Evolutionary conservation across 2,888 invertebrate species (phyloP).

Genomic region (Latrodectus hesperus): DNA sequence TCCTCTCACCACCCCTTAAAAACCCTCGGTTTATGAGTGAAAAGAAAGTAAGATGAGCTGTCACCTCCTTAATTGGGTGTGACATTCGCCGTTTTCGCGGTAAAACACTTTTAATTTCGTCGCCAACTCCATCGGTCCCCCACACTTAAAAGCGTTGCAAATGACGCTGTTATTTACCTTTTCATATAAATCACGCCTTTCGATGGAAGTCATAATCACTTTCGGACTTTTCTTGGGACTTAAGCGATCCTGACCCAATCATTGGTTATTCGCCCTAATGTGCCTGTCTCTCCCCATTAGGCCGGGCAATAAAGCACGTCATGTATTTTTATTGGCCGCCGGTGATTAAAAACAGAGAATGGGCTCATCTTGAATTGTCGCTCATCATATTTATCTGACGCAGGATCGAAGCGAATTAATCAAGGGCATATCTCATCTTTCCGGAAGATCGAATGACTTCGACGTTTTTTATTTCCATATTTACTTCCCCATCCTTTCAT

Average conservation of each 20-base stretch:
- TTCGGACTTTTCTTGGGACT: slow-evolving; percentile 9
- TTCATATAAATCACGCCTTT: slow-evolving; percentile 61
- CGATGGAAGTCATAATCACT: slow-evolving; percentile 48
- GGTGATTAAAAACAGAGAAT: slow-evolving; percentile 34
- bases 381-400: not conserved
- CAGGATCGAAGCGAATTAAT: slow-evolving; percentile 1
- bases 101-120: slow-evolving; percentile 66
- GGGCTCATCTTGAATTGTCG: not conserved
- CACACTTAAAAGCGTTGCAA: slow-evolving; percentile 40
- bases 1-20: not conserved
- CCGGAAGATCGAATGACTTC: too few species aligned
- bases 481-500: too few species aligned
- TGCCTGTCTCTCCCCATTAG: slow-evolving; percentile 34
- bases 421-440: not conserved
- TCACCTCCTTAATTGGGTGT: slow-evolving; percentile 61
- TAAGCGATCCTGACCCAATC: slow-evolving; percentile 58
- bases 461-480: too few species aligned
- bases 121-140: not conserved
- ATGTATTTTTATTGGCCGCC: slow-evolving; percentile 54
- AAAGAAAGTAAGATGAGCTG: slow-evolving; percentile 23
- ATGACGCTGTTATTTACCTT: slow-evolving; percentile 62
- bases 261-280: slow-evolving; percentile 47
- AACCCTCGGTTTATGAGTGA: not conserved
- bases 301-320: slow-evolving; percentile 58
- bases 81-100: slow-evolving; percentile 59